phyloP scores from a whole-genome alignment of 1,140 invertebrate genomes.

The Eupristina koningsbergeri region DNA sequence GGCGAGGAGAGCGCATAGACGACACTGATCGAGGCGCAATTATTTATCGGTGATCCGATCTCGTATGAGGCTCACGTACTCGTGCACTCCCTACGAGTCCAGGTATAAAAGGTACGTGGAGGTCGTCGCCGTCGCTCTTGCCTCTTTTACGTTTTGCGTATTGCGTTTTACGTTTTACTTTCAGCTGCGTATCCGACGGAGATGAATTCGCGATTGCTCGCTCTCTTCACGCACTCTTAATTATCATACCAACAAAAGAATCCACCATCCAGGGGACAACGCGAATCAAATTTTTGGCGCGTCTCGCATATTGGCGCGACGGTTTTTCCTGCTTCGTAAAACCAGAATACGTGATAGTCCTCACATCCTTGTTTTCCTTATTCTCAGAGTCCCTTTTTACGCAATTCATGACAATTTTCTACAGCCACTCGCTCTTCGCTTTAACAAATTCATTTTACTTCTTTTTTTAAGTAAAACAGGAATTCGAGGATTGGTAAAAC shows the following conservation, averaged over 20 bases:
- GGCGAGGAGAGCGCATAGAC: conserved; percentile 16
- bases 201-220: conserved; percentile 9
- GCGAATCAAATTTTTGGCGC: conserved; percentile 34
- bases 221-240: conserved; percentile 43
- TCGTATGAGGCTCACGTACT: conserved; percentile 52
- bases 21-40: conserved; percentile 53
- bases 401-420: neutral
- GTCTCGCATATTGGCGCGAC: neutral
- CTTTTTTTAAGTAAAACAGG: too few relatives aligned
- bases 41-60: conserved; percentile 57
- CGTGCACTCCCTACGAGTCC: neutral
- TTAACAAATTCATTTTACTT: too few relatives aligned
- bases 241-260: conserved; percentile 43
- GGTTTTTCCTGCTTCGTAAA: conserved; percentile 7
- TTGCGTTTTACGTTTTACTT: too few relatives aligned
- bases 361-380: neutral
- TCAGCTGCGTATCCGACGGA: conserved; percentile 15
- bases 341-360: conserved; percentile 3
- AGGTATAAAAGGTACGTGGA: conserved; percentile 7
- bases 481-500: too few relatives aligned
- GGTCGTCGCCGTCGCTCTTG: conserved; percentile 31
- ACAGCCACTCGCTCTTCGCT: neutral
- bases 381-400: neutral
- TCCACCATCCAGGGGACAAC: neutral
- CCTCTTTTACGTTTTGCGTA: neutral